Evolutionary conservation across 2,797 vertebrate species (phyloP), one percentile per base, ranked within the genome.

Genomic region (Amphiprion clarkii): DNA sequence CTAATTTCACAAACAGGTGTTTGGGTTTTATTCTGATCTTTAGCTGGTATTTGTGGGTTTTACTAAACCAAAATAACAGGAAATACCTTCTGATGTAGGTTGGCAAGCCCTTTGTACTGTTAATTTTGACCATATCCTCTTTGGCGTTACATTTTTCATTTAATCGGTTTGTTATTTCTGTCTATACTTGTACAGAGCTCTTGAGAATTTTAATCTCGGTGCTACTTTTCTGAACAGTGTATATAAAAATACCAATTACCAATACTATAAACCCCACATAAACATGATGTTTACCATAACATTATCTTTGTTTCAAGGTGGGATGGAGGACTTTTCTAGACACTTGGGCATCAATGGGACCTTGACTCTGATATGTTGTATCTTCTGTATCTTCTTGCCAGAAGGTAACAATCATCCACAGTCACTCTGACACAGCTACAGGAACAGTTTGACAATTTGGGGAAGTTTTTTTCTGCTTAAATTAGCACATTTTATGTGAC

Each of bases 391-490:
- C 65, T 63, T 68, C 58, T 87, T 76, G 54, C 5, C 21, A 13
- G 57, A 81, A 90, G 88, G 88, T 93, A 88, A 64, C 31, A 44
- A 49, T 11, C 13, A 44, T 52, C 66, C 44, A 46, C 25, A 54
- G 1, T 12, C 16, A 48, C 2, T 27, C 10, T 63, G 27, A 51
- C 19, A 49, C 19, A 5, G 33, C 0, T 11, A 2, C 2, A 46
- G 11, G 51, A 29, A 42, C 8, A 67, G 23, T 36, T 54, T n/a
- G 19, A 57, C 8, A 9, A 21, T 49, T 51, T 23, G 11, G 12
- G 40, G 3, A 42, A 23, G 13, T 7, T 49, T 49, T 49, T 49
- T 8, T 3, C 6, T 19, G 16, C 3, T n/a, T 49, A 17, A 17
- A 46, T 17, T 6, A 4, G 16, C 5, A 6, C 16, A 17, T 17